A percentile compares a stretch with the other conserved stretches of the same genome.
Evolutionary conservation across 2,113 vertebrate genomes (phyloP).

Genomic region (Gadus chalcogrammus): DNA sequence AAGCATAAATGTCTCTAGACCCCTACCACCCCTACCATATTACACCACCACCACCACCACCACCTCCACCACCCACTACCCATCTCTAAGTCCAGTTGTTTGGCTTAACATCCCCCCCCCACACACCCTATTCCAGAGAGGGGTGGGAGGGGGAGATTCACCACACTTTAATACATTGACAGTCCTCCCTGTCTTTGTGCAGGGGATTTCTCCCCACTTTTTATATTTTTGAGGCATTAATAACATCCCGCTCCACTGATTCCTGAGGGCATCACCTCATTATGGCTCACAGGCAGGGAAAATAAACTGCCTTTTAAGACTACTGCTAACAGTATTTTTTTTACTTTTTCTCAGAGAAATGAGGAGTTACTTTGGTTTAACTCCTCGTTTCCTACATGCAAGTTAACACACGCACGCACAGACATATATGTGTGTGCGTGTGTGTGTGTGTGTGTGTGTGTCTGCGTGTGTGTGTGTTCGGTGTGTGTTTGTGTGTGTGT

Average conservation of each 20-base stretch:
- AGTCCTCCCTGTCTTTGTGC: conserved; percentile 78
- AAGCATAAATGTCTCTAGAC: too few species aligned
- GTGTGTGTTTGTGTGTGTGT: too few species aligned
- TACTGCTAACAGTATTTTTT: conserved; percentile 46
- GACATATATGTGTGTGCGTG: too few species aligned
- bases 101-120: conserved; percentile 42
- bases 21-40: too few species aligned
- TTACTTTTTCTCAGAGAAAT: conserved; percentile 35
- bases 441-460: too few species aligned
- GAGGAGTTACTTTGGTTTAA: conserved; percentile 38
- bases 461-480: too few species aligned
- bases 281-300: conserved; percentile 69
- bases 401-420: not conserved
- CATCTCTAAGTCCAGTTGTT: not conserved
- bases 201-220: conserved; percentile 22
- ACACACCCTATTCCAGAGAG: not conserved
- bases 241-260: conserved; percentile 71
- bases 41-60: too few species aligned
- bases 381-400: not conserved
- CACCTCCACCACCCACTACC: not conserved
- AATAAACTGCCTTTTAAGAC: conserved; percentile 55
- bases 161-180: conserved; percentile 81
- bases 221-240: conserved; percentile 75
- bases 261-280: conserved; percentile 79
- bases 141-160: conserved; percentile 53